Evolutionary conservation across 2,797 vertebrate genomes (phyloP).

Genomic region (Sphaeramia orbicularis): DNA sequence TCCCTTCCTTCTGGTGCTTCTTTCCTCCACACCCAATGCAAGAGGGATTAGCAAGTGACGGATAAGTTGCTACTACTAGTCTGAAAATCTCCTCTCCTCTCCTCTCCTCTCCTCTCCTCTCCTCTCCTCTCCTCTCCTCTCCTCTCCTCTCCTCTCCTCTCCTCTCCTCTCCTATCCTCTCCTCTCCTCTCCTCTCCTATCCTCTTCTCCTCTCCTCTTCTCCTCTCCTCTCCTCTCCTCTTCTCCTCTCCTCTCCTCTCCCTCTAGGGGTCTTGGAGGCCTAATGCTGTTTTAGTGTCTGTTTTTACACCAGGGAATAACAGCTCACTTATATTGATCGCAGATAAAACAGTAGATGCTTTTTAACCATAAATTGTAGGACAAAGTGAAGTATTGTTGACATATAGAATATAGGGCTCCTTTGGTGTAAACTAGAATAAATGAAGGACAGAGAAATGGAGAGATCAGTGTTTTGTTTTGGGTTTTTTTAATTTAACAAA

Average conservation of each 20-base stretch:
- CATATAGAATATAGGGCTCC: not conserved
- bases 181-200: too few relatives aligned
- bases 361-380: conserved; percentile 4
- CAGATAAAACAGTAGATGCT: not conserved
- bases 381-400: not conserved
- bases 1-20: not conserved
- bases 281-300: conserved; percentile 65
- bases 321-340: conserved; percentile 33
- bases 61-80: conserved; percentile 54
- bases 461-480: not conserved
- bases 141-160: conserved; percentile 7
- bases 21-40: conserved; percentile 17
- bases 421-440: not conserved
- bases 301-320: conserved; percentile 52
- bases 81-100: conserved; percentile 33
- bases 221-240: conserved; percentile 1
- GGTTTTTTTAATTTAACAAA: too few relatives aligned
- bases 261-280: conserved; percentile 10
- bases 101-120: not conserved
- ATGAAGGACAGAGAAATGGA: not conserved
- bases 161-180: too few relatives aligned
- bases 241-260: too few relatives aligned
- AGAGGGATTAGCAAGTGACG: conserved; percentile 51
- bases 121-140: conserved; percentile 3
- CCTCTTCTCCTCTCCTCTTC: too few relatives aligned